A percentile compares a stretch with the other conserved stretches of the same genome.
These are phyloP conservation scores for Cydia pomonella DNA, from an alignment of 1,140 invertebrate species.

Conservation along the genomic window DNA sequence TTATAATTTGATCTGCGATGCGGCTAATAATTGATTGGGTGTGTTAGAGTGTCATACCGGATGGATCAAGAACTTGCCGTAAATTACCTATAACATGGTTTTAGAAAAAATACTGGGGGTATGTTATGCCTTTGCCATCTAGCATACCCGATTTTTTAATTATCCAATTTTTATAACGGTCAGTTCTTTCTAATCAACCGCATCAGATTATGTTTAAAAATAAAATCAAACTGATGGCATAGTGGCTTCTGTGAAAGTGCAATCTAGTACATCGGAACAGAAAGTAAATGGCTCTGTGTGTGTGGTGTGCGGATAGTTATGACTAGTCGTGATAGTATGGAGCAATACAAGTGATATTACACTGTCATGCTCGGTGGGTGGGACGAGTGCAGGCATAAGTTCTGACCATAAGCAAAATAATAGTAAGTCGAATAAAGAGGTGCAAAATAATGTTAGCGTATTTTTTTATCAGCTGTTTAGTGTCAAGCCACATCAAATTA, in stretches of 20 bases:
- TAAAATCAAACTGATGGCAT: background rate
- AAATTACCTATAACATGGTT: background rate
- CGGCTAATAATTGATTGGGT: too few relatives aligned
- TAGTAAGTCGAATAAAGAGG: background rate
- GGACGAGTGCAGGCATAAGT: slow-evolving; percentile 71
- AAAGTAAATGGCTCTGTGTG: slow-evolving; percentile 25
- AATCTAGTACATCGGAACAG: slow-evolving; percentile 25
- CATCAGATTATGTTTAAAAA: too few relatives aligned
- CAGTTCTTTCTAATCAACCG: too few relatives aligned
- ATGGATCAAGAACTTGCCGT: background rate
- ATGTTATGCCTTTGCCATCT: too few relatives aligned
- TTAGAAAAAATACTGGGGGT: background rate
- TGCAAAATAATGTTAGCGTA: background rate
- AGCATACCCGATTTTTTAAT: too few relatives aligned
- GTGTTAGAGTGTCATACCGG: background rate
- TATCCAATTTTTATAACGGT: too few relatives aligned
- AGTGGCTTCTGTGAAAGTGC: slow-evolving; percentile 11
- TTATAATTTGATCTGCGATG: slow-evolving; percentile 36
- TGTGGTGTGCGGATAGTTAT: slow-evolving; percentile 32
- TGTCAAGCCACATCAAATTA: background rate
- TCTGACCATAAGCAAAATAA: background rate
- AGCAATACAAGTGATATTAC: slow-evolving; percentile 45
- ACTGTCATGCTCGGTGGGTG: slow-evolving; percentile 70
- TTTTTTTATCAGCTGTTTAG: background rate
- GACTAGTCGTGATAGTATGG: slow-evolving; percentile 33